Percentiles rank a stretch among this genome's conserved stretches.
Conservation (phyloP, 1,140 invertebrate genomes). For the Aphidius ervi region DNA sequence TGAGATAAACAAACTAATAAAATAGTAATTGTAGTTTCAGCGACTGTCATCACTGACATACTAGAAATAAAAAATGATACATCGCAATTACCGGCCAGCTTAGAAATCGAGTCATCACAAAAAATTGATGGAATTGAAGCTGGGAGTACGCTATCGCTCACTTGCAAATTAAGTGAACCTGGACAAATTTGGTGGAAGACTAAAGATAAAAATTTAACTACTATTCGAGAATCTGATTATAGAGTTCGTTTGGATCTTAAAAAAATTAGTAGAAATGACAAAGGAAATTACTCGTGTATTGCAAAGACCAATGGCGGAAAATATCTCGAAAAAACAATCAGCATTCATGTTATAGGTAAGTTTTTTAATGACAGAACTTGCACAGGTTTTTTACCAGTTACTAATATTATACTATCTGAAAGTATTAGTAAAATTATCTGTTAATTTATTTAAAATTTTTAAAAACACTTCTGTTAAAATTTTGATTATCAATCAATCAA, state of each 20-base stretch:
- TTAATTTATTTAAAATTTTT: too few species aligned
- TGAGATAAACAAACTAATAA: too few species aligned
- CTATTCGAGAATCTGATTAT: conserved; percentile 41
- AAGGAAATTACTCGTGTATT: conserved; percentile 57
- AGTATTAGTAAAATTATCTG: too few species aligned
- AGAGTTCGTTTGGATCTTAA: conserved; percentile 47
- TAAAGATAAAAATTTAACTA: conserved; percentile 43
- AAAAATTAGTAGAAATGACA: conserved; percentile 51
- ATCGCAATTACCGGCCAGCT: conserved; percentile 15
- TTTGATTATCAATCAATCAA: too few species aligned
- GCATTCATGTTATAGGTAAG: conserved; percentile 47
- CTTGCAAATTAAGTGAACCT: conserved; percentile 37
- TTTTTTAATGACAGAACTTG: conserved; percentile 5
- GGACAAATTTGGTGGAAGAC: conserved; percentile 44
- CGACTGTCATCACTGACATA: conserved; percentile 25
- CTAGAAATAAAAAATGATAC: conserved; percentile 3
- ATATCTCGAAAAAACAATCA: conserved; percentile 40
- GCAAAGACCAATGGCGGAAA: conserved; percentile 43
- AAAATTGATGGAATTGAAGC: conserved; percentile 44
- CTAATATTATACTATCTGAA: too few species aligned
- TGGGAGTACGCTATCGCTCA: conserved; percentile 45
- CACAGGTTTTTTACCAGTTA: too few species aligned
- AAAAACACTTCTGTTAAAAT: too few species aligned
- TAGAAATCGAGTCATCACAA: conserved; percentile 42
- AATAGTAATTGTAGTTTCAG: conserved; percentile 25